These are phyloP conservation scores for Scaptomyza pallida DNA, from an alignment of 1,140 invertebrate species.

Conservation along the genomic window DNA sequence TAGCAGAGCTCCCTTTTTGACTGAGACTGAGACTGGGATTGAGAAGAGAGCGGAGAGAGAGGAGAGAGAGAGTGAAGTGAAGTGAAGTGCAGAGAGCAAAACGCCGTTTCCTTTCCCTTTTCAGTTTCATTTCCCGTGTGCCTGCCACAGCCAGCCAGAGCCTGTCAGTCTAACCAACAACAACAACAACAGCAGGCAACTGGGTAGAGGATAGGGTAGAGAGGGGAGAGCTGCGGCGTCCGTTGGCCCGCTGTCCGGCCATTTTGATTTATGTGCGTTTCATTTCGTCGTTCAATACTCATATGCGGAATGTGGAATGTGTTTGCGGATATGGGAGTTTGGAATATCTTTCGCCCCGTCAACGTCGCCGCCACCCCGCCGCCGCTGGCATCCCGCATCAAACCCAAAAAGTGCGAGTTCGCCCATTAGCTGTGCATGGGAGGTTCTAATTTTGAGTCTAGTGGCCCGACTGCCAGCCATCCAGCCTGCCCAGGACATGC, in stretches of 20 bases:
- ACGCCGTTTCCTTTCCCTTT: constrained; percentile 83
- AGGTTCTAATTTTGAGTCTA: constrained; percentile 79
- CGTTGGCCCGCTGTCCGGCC: constrained; percentile 78
- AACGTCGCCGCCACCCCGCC: neutral
- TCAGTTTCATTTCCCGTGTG: constrained; percentile 80
- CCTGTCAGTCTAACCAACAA: constrained; percentile 73
- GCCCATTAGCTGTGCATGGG: constrained; percentile 78
- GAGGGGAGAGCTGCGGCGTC: constrained; percentile 49
- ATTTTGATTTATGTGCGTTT: constrained; percentile 84
- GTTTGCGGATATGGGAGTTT: constrained; percentile 82
- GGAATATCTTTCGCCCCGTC: constrained; percentile 74
- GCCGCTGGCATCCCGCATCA: constrained; percentile 6
- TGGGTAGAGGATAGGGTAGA: constrained; percentile 30
- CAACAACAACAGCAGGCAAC: neutral
- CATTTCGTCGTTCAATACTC: constrained; percentile 84
- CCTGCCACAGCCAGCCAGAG: constrained; percentile 48
- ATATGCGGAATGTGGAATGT: constrained; percentile 79
- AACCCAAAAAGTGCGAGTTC: constrained; percentile 29
- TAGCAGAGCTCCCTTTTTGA: constrained; percentile 23
- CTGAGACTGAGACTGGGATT: constrained; percentile 18
- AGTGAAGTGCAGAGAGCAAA: constrained; percentile 55
- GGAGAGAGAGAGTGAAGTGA: constrained; percentile 14
- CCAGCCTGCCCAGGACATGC: constrained; percentile 39
- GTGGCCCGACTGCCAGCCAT: constrained; percentile 40
- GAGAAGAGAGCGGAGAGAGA: constrained; percentile 48